These are phyloP conservation scores for Hypomecis atomaria DNA, from an alignment of 2,888 invertebrate genomes.

Conservation along the genomic window DNA sequence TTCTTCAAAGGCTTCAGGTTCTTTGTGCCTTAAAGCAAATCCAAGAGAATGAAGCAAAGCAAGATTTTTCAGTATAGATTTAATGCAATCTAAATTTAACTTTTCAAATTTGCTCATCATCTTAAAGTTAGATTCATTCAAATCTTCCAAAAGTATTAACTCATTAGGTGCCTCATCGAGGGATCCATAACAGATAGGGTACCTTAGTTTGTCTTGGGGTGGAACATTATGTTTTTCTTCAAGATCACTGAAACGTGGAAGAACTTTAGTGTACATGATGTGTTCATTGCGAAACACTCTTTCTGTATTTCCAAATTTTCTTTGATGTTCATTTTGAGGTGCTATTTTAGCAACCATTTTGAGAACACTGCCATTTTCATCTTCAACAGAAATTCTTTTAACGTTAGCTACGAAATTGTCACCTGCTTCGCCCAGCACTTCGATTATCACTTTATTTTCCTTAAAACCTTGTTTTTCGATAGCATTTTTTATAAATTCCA, in stretches of 20 bases:
- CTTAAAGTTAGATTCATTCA: slow-evolving; percentile 25
- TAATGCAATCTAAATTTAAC: slow-evolving; percentile 40
- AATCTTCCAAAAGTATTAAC: slow-evolving; percentile 59
- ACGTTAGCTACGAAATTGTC: slow-evolving; percentile 45
- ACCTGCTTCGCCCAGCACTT: slow-evolving; percentile 40
- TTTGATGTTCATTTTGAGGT: slow-evolving; percentile 37
- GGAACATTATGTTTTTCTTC: slow-evolving; percentile 46
- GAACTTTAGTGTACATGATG: slow-evolving; percentile 50
- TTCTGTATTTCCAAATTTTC: slow-evolving; percentile 36
- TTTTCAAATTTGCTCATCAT: slow-evolving; percentile 51
- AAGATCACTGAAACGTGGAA: slow-evolving; percentile 51
- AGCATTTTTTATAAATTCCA: slow-evolving; percentile 32
- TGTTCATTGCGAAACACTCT: slow-evolving; percentile 52
- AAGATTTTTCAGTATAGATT: too few species aligned
- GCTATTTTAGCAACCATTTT: slow-evolving; percentile 57
- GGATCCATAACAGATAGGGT: slow-evolving; percentile 54
- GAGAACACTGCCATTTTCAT: slow-evolving; percentile 42
- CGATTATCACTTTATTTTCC: slow-evolving; percentile 34
- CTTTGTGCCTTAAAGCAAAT: slow-evolving; percentile 44
- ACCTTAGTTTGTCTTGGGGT: slow-evolving; percentile 46
- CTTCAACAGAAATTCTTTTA: slow-evolving; percentile 44
- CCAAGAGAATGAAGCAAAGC: too few species aligned
- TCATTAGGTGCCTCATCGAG: slow-evolving; percentile 49
- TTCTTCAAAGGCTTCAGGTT: slow-evolving; percentile 43
- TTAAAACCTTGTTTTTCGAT: slow-evolving; percentile 36